Evolutionary conservation across 2,888 invertebrate species (phyloP), one percentile per base, ranked within the genome.

Genomic region (Lapara coniferarum): DNA sequence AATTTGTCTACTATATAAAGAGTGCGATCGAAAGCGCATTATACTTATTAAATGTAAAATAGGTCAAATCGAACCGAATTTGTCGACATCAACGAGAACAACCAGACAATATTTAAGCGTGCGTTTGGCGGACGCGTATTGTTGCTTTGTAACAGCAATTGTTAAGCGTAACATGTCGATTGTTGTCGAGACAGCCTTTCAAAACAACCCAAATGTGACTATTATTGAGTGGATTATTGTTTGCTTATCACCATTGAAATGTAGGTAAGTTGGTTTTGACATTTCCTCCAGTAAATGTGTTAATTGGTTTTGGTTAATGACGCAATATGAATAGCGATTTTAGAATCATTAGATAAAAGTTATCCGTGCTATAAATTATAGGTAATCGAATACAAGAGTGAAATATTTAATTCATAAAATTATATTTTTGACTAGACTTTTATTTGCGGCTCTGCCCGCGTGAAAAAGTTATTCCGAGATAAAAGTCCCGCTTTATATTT

Each of bases 121-220:
- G 66, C 66, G 19, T 37, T 12, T 53, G 66, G 30, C 66, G 53
- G 59, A 59, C 59, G 44, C 66, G 66, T 68, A 63, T 30, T 59
- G 70, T 69, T 63, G 76, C 74, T 76, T 78, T 49, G 49, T 72
- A 78, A 76, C 68, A 66, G 59, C 70, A 72, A 71, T 71, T 53
- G 66, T 66, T 53, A 53, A 53, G 66, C 44, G 53, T 66, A 25
- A 53, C 66, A 53, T 16, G 53, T 66, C 53, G 44, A 66, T 66
- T 66, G 66, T 37, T 37, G 5, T 37, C 53, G 53, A 66, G 66
- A 66, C 66, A 66, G 49, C 2, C 66, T 14, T 12, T 13, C 55
- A 37, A 46, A n/a, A 12, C 49, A 49, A 19, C 46, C 49, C 12
- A 49, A 49, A 63, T 49, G 13, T 49, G 7, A 10, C 46, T 19